Percentiles rank a stretch among this genome's conserved stretches.
Conservation (phyloP, 2,888 invertebrate species). For the Ornithoptera priamus region DNA sequence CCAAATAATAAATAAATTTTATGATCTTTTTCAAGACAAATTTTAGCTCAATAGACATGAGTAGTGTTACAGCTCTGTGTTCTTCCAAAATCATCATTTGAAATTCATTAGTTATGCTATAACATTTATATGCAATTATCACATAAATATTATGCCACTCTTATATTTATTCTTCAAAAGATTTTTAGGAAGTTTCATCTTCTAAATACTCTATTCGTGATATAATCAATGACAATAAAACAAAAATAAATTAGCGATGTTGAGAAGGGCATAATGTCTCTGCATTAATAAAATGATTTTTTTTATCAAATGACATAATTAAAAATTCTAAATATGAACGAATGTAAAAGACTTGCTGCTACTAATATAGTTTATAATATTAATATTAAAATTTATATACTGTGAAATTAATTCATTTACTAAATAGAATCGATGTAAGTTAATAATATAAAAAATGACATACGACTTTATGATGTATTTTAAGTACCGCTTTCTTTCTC, state of each 20-base stretch:
- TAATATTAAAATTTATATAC: neutral
- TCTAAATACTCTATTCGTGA: too few relatives aligned
- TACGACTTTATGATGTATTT: constrained; percentile 98
- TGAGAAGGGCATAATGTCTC: too few relatives aligned
- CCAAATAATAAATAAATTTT: neutral
- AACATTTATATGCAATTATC: too few relatives aligned
- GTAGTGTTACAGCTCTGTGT: neutral
- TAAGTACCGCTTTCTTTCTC: constrained; percentile 95
- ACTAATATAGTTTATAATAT: neutral
- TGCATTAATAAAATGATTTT: too few relatives aligned
- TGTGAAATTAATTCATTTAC: neutral
- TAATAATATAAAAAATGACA: constrained; percentile 75
- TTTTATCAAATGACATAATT: too few relatives aligned
- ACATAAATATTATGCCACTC: too few relatives aligned
- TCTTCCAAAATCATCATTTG: too few relatives aligned
- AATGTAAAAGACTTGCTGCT: neutral
- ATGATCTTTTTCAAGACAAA: neutral
- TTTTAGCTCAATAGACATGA: neutral
- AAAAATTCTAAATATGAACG: neutral
- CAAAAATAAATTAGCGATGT: too few relatives aligned
- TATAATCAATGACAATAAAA: too few relatives aligned
- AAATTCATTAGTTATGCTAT: too few relatives aligned
- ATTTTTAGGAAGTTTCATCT: too few relatives aligned
- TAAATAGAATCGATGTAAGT: neutral
- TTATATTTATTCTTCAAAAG: too few relatives aligned